These are phyloP conservation scores for Apostichopus leukothele DNA, from an alignment of 53 echinoderm and acorn worm species.

Conservation along the genomic window DNA sequence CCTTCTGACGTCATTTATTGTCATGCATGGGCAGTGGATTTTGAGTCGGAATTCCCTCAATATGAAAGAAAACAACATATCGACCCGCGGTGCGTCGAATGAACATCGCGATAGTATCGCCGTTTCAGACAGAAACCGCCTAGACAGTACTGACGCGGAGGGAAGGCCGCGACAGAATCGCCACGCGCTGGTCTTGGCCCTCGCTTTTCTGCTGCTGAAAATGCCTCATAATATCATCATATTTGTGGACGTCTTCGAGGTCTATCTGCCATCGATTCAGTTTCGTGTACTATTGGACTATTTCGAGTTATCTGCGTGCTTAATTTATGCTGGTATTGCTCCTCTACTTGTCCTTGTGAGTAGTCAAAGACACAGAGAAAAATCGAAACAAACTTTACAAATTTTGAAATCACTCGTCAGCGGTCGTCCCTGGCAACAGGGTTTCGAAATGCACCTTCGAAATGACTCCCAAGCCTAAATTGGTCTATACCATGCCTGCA, in stretches of 20 bases:
- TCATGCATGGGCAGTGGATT: background rate
- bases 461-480: background rate
- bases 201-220: constrained; percentile 17
- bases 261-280: background rate
- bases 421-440: constrained; percentile 26
- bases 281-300: background rate
- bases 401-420: constrained; percentile 24
- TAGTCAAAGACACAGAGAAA: background rate
- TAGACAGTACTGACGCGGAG: background rate
- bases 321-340: background rate
- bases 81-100: background rate
- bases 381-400: background rate
- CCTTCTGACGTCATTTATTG: background rate
- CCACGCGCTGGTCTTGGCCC: background rate
- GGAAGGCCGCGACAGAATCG: background rate
- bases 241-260: background rate
- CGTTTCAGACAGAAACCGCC: background rate
- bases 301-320: constrained; percentile 1
- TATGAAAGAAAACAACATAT: background rate
- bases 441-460: constrained; percentile 32
- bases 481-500: background rate
- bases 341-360: constrained; percentile 15
- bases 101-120: background rate
- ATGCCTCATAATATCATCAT: background rate
- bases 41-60: background rate